phyloP scores from a whole-genome alignment of 2,113 vertebrate genomes.

The Pluvianellus socialis region DNA sequence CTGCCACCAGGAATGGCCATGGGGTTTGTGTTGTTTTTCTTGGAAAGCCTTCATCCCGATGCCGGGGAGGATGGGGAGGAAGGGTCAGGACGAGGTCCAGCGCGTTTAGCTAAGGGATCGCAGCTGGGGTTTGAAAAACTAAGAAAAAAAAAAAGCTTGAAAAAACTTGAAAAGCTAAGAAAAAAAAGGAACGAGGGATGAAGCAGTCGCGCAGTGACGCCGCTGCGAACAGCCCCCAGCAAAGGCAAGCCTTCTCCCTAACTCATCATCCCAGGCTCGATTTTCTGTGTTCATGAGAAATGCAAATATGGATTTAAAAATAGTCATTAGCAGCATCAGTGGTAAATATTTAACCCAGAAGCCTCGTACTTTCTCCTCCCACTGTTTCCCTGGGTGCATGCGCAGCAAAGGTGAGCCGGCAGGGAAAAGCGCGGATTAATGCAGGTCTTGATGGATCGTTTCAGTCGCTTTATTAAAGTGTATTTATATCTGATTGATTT shows the following conservation, averaged over 20 bases:
- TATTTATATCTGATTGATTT: not conserved
- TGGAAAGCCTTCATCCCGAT: fast-evolving
- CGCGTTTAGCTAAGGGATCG: not conserved
- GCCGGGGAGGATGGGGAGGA: not conserved
- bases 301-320: not conserved
- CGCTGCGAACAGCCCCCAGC: not conserved
- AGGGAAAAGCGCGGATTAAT: not conserved
- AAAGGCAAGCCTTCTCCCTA: not conserved
- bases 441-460: not conserved
- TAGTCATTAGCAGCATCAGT: not conserved
- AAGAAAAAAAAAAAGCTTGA: fast-evolving
- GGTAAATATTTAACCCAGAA: not conserved
- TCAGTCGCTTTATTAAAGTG: not conserved
- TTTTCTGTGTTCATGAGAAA: not conserved
- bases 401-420: not conserved
- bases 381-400: not conserved
- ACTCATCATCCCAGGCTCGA: not conserved
- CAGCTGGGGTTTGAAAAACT: not conserved
- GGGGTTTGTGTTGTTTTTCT: not conserved
- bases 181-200: fast-evolving
- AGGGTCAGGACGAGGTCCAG: fast-evolving
- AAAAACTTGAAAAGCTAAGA: too few species aligned
- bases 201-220: not conserved
- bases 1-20: fast-evolving
- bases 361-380: not conserved